phyloP scores from a whole-genome alignment of 2,113 vertebrate species.

The Sylvietta virens region DNA sequence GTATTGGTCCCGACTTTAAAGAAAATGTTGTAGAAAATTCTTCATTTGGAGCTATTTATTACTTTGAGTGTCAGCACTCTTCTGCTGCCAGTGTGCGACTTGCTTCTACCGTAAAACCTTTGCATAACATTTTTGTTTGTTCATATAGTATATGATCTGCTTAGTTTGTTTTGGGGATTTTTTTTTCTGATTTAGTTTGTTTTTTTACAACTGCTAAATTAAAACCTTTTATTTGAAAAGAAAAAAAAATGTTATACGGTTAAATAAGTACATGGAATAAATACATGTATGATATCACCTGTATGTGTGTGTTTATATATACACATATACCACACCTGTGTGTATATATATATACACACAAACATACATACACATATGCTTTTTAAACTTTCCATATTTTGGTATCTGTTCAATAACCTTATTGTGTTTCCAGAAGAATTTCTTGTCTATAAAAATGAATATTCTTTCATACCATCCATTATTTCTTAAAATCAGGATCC shows the following conservation, averaged over 20 bases:
- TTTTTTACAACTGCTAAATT: slow-evolving; percentile 61
- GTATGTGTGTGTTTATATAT: not conserved
- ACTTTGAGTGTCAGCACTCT: slow-evolving; percentile 54
- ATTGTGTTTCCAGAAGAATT: slow-evolving; percentile 68
- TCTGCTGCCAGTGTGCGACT: slow-evolving; percentile 54
- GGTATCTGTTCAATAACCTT: slow-evolving; percentile 37
- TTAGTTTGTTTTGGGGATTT: slow-evolving; percentile 28
- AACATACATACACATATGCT: not conserved
- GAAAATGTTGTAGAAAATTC: slow-evolving; percentile 71
- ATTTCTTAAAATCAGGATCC: slow-evolving; percentile 44
- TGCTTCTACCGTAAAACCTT: slow-evolving; percentile 48
- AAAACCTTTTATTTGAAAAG: slow-evolving; percentile 55
- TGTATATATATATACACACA: not conserved
- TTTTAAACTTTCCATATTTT: slow-evolving; percentile 13
- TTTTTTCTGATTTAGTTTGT: not conserved
- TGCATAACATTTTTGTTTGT: slow-evolving; percentile 62
- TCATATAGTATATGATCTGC: slow-evolving; percentile 23
- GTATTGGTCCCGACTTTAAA: slow-evolving; percentile 62
- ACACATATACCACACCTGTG: not conserved
- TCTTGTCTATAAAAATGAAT: slow-evolving; percentile 42
- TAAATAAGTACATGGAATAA: slow-evolving; percentile 16
- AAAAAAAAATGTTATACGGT: slow-evolving; percentile 17
- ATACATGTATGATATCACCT: not conserved
- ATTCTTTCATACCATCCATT: slow-evolving; percentile 27
- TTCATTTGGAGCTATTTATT: slow-evolving; percentile 79